phyloP scores from a whole-genome alignment of 2,797 vertebrate species.

The Epinephelus coioides region DNA sequence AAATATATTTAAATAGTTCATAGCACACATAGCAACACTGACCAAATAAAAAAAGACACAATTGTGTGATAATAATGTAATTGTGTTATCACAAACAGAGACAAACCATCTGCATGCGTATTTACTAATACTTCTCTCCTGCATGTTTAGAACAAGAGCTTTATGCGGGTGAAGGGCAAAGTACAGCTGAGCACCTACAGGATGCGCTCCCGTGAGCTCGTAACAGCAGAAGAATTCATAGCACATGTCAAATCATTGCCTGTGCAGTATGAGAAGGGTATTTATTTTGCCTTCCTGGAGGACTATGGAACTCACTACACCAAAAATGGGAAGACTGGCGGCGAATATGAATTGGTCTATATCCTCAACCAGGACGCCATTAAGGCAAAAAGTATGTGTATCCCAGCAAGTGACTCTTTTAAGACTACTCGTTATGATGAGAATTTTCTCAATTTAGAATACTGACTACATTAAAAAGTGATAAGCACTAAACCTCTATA shows the following conservation, averaged over 20 bases:
- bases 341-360: constrained; percentile 92
- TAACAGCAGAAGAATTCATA: constrained; percentile 85
- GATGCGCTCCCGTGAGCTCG: constrained; percentile 83
- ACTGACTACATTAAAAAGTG: not conserved
- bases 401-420: not conserved
- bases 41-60: too few species aligned
- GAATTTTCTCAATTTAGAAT: not conserved
- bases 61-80: too few species aligned
- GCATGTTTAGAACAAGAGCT: constrained; percentile 85
- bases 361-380: constrained; percentile 87
- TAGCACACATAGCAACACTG: not conserved
- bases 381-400: constrained; percentile 68
- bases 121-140: not conserved
- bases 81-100: not conserved
- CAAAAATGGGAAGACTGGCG: constrained; percentile 88
- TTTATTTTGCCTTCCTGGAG: constrained; percentile 94
- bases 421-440: not conserved
- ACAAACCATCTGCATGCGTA: not conserved
- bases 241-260: constrained; percentile 86
- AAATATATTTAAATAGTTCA: not conserved
- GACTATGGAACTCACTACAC: constrained; percentile 95
- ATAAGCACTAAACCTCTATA: not conserved
- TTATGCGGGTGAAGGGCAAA: constrained; percentile 87
- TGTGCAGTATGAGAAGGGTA: constrained; percentile 88
- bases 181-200: constrained; percentile 90